These are phyloP conservation scores for Hydrotaea cyrtoneurina DNA, from an alignment of 2,888 invertebrate genomes.

Conservation along the genomic window DNA sequence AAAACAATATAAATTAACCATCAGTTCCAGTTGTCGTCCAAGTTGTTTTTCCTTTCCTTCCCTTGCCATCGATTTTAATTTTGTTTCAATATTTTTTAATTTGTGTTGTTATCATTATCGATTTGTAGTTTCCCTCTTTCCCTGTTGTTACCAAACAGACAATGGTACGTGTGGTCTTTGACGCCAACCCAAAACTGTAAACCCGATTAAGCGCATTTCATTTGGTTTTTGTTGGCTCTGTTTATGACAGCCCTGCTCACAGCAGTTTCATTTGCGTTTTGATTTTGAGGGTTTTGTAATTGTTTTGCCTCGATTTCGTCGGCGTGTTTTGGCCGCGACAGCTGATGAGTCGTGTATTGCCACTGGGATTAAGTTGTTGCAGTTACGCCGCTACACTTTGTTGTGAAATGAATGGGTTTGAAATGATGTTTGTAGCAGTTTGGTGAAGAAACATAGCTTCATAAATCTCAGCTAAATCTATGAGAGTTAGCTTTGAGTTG, in stretches of 20 bases:
- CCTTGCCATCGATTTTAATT: no score
- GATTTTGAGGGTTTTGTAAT: background rate
- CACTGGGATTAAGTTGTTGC: background rate
- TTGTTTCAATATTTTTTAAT: no score
- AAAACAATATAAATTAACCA: slow-evolving; percentile 19
- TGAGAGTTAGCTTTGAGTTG: no score
- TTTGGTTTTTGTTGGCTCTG: slow-evolving; percentile 17
- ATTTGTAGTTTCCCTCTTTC: background rate
- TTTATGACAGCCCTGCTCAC: background rate
- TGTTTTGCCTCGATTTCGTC: background rate
- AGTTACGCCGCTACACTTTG: no score
- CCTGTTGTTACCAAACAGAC: slow-evolving; percentile 1
- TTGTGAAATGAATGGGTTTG: no score
- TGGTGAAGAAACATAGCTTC: no score
- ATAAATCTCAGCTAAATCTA: no score
- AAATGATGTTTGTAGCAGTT: no score
- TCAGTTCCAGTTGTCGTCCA: background rate
- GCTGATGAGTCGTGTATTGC: background rate
- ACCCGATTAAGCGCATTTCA: slow-evolving; percentile 15
- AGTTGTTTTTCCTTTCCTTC: no score
- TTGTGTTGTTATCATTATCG: no score
- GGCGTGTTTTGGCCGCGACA: background rate
- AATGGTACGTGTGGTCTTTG: background rate
- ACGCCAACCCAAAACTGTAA: background rate
- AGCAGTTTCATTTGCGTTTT: background rate